A percentile compares a stretch with the other conserved stretches of the same genome.
phyloP scores from a whole-genome alignment of 2,113 vertebrate species.

The Sprattus sprattus region DNA sequence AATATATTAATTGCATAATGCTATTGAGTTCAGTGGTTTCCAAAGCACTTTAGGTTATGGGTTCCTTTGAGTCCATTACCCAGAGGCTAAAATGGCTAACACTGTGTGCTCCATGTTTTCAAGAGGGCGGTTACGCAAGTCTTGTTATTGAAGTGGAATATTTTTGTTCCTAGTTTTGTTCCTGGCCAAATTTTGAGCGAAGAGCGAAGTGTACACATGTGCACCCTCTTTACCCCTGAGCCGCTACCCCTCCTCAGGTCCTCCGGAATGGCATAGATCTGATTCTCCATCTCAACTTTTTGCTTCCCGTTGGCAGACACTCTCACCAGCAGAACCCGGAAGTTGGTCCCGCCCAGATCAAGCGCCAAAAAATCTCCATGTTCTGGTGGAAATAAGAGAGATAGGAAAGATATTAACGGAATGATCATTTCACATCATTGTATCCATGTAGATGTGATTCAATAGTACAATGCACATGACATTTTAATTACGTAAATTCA shows the following conservation, averaged over 20 bases:
- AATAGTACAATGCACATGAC: too few relatives aligned
- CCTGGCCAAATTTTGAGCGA: background rate
- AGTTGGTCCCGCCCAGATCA: slow-evolving; percentile 91
- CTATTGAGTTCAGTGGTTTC: background rate
- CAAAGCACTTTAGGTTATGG: background rate
- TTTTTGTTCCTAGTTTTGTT: too few relatives aligned
- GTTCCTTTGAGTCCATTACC: background rate
- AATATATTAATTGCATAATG: background rate
- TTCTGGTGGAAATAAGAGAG: slow-evolving; percentile 66
- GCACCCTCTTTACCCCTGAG: slow-evolving; percentile 72
- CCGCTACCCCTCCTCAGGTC: slow-evolving; percentile 87
- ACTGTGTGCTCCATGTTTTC: too few relatives aligned
- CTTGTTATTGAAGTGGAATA: background rate
- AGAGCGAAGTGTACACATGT: background rate
- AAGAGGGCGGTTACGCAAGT: background rate
- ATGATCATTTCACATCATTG: background rate
- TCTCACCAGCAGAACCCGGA: slow-evolving; percentile 86
- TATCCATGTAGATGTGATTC: too few relatives aligned
- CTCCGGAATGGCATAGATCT: slow-evolving; percentile 92
- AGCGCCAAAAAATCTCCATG: slow-evolving; percentile 90
- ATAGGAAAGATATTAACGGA: background rate
- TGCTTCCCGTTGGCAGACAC: slow-evolving; percentile 83
- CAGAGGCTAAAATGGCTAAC: background rate
- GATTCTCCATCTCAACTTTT: slow-evolving; percentile 91
- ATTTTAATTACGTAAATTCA: too few relatives aligned